phyloP scores from a whole-genome alignment of 2,888 invertebrate genomes.

The Steinernema scapterisci region DNA sequence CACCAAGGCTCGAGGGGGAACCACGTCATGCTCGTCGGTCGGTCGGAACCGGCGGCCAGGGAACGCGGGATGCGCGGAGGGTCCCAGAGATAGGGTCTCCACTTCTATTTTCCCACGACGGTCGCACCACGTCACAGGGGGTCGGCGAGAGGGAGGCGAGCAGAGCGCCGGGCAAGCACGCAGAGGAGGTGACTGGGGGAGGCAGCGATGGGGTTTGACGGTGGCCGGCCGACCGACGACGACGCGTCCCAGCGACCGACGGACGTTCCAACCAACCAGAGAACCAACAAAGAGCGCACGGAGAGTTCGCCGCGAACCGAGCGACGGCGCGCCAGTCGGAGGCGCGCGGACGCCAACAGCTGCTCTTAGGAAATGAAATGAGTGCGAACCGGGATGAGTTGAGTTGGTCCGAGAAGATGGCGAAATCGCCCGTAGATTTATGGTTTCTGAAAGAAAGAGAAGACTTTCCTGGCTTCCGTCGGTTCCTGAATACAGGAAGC shows the following conservation, averaged over 20 bases:
- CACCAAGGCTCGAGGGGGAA: conserved; percentile 11
- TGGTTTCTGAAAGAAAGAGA: background rate
- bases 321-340: background rate
- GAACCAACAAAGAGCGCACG: conserved; percentile 27
- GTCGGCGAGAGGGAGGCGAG: background rate
- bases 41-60: conserved; percentile 13
- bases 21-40: conserved; percentile 27
- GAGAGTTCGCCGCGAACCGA: conserved; percentile 30
- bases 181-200: conserved; percentile 4
- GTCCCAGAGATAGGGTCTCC: background rate
- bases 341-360: background rate
- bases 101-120: conserved; percentile 15
- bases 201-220: background rate
- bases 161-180: conserved; percentile 2
- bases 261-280: conserved; percentile 28
- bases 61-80: background rate
- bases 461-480: too few relatives aligned
- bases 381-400: too few relatives aligned
- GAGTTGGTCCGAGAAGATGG: background rate
- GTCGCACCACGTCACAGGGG: background rate
- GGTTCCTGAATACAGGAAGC: background rate
- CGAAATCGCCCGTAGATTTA: conserved; percentile 22
- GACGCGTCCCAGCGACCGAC: background rate
- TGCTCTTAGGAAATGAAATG: background rate
- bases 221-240: too few relatives aligned